Conservation (phyloP, 2,888 invertebrate species). For the Morinoia aosen region DNA sequence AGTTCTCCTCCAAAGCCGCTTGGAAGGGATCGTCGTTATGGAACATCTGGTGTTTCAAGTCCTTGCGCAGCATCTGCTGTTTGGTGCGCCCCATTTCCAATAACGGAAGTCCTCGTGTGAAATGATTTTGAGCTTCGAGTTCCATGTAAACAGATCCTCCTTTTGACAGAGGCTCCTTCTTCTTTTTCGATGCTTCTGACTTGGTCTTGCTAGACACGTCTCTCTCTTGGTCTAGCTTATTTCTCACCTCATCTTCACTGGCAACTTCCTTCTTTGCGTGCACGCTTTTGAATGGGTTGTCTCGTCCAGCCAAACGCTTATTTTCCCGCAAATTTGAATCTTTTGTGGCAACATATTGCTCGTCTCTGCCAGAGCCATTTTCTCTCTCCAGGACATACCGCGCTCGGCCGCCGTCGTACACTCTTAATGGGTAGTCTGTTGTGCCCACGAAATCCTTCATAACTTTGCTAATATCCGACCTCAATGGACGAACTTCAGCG, state of each 20-base stretch:
- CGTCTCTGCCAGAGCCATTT: not conserved
- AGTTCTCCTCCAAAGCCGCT: not conserved
- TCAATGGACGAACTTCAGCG: conserved; percentile 50
- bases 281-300: not conserved
- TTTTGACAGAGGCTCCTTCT: not conserved
- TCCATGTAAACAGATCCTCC: not conserved
- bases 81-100: not conserved
- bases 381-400: not conserved
- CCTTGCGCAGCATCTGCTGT: not conserved
- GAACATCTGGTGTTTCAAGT: not conserved
- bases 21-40: not conserved
- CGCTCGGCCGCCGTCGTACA: not conserved
- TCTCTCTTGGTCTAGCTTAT: not conserved
- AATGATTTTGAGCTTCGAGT: not conserved
- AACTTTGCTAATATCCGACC: conserved; percentile 48
- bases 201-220: not conserved
- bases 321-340: not conserved
- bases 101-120: not conserved
- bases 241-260: not conserved
- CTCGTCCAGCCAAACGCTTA: not conserved
- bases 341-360: not conserved
- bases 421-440: conserved; percentile 37
- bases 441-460: conserved; percentile 48
- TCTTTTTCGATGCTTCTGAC: not conserved
- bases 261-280: not conserved